A percentile compares a stretch with the other conserved stretches of the same genome.
phyloP scores from a whole-genome alignment of 1,140 invertebrate species.

The Phocides pigmalion region DNA sequence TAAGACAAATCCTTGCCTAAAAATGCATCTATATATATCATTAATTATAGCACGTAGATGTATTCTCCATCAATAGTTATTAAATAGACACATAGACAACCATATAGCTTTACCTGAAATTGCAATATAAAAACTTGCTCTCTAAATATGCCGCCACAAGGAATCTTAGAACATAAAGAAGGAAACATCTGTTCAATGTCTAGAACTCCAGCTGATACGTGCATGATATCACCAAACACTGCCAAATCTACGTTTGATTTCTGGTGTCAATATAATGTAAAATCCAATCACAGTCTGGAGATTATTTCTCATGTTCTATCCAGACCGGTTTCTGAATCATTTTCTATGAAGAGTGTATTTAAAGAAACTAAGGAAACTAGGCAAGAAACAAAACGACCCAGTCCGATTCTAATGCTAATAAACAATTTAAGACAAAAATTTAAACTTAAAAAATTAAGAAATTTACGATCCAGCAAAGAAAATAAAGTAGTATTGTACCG shows the following conservation, averaged over 20 bases:
- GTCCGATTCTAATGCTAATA: slow-evolving; percentile 37
- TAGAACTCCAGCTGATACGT: not conserved
- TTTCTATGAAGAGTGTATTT: slow-evolving; percentile 40
- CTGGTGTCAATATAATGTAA: slow-evolving; percentile 39
- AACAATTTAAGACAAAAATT: slow-evolving; percentile 43
- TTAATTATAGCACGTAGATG: too few species aligned
- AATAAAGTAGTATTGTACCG: slow-evolving; percentile 8
- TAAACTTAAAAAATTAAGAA: slow-evolving; percentile 32
- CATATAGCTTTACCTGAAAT: too few species aligned
- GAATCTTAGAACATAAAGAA: not conserved
- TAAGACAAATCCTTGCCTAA: too few species aligned
- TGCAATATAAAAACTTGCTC: not conserved
- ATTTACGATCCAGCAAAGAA: slow-evolving; percentile 16
- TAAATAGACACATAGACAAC: too few species aligned
- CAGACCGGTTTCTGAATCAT: slow-evolving; percentile 41
- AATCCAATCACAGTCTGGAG: slow-evolving; percentile 49
- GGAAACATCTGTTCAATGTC: not conserved
- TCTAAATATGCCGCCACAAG: not conserved
- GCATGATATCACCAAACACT: not conserved
- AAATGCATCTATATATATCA: too few species aligned
- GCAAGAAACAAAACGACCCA: slow-evolving; percentile 34
- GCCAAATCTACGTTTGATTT: slow-evolving; percentile 32
- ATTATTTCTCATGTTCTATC: slow-evolving; percentile 47
- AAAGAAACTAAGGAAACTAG: slow-evolving; percentile 35
- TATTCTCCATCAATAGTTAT: too few species aligned